phyloP scores from a whole-genome alignment of 2,113 vertebrate genomes.

The Lophotis ruficrista region DNA sequence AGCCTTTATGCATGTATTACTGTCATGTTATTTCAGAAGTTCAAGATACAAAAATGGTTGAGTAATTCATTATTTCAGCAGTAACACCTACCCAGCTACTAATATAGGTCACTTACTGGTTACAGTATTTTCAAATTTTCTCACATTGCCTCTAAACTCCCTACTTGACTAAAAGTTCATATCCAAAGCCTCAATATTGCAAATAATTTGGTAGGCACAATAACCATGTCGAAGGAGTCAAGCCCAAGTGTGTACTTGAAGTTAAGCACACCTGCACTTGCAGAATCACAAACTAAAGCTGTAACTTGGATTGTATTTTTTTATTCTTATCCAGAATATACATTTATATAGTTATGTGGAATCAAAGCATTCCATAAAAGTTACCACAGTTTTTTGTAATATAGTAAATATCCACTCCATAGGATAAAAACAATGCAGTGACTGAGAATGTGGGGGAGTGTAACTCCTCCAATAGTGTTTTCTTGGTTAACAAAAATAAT shows the following conservation, averaged over 20 bases:
- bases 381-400: not conserved
- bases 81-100: conserved; percentile 11
- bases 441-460: not conserved
- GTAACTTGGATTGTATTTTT: not conserved
- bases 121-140: not conserved
- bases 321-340: not conserved
- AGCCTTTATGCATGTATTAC: conserved; percentile 54
- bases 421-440: not conserved
- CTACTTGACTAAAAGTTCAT: not conserved
- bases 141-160: not conserved
- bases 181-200: not conserved
- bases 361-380: not conserved
- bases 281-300: not conserved
- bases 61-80: conserved; percentile 49
- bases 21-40: conserved; percentile 54
- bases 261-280: not conserved
- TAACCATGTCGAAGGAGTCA: not conserved
- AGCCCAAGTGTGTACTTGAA: not conserved
- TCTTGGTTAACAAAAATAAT: not conserved
- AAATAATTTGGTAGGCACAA: not conserved
- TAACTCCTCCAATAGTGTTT: not conserved
- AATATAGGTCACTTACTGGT: conserved; percentile 15
- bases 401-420: not conserved
- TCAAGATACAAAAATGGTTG: conserved; percentile 36
- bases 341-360: not conserved